Base-by-base conservation (phyloP, 2,888 invertebrate genomes). In the Allacma fusca region DNA sequence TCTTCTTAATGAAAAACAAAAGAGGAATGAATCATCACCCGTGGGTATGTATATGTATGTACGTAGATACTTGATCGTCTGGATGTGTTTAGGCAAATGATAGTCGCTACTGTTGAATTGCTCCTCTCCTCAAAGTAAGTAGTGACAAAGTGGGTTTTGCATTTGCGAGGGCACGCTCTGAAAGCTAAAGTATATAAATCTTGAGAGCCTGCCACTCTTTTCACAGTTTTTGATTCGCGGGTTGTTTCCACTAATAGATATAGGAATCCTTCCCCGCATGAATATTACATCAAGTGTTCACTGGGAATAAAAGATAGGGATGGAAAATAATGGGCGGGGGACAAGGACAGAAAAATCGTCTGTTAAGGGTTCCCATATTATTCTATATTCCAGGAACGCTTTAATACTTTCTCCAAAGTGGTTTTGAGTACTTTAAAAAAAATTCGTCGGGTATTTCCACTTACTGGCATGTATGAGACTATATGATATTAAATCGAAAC, bases 251-350 rank as follows among this genome's bases (percentile, higher is more conserved):
- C 19, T 50, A 50, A 13, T 9, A 40, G 40, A 40, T 40, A 50
- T n/a, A 50, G 34, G 34, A 50, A 50, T 50, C 16, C 50, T 50
- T 12, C 2, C 50, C 50, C 50, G 2, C 50, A 50, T 50, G 50
- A 50, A 50, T 50, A 50, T 50, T 50, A 50, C 50, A 50, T 50
- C 50, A 50, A 50, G 50, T 50, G 5, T n/a, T 16, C 50, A 13
- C 50, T 50, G 9, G 16, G 16, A 50, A 50, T 50, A 50, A 50
- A 50, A 50, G 19, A 50, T 50, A 50, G 50, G 7, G 19, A 50
- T 50, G 50, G 5, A n/a, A 50, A 50, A 50, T 50, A 50, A 50
- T 50, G 50, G 50, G 1, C 1, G 7, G 9, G 16, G 50, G 9
- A 50, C 50, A 16, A 50, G 16, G n/a, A 40, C 40, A 9, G 19